A percentile compares a stretch with the other conserved stretches of the same genome.
Conservation (phyloP, 2,888 invertebrate species). For the Lamellibrachia satsuma region DNA sequence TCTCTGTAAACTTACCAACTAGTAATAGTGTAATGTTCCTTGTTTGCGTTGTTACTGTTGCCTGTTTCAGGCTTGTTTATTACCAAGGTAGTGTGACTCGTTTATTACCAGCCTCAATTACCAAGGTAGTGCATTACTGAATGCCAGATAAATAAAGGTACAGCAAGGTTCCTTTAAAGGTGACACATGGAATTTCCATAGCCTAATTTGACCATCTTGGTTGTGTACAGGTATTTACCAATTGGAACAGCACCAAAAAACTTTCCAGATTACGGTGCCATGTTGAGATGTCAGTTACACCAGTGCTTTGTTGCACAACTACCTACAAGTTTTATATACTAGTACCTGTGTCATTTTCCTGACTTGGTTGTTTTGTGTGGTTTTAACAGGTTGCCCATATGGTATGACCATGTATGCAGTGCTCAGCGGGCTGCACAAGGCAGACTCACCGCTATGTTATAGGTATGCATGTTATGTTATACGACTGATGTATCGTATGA, state of each 20-base stretch:
- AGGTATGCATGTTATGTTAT: neutral
- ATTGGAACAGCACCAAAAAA: no score
- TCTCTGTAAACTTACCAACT: neutral
- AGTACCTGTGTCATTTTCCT: neutral
- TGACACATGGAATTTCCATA: no score
- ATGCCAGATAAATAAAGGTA: no score
- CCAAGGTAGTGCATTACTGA: neutral
- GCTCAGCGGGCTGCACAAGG: neutral
- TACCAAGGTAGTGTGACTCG: neutral
- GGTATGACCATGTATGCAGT: neutral
- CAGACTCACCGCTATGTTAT: neutral
- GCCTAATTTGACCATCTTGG: no score
- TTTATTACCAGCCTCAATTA: neutral
- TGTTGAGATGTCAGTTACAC: no score
- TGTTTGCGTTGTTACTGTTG: neutral
- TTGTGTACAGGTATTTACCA: no score
- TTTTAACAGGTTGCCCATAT: neutral
- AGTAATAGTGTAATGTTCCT: neutral
- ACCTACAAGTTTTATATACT: neutral
- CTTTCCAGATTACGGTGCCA: no score
- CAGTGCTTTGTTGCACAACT: neutral
- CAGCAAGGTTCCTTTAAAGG: no score
- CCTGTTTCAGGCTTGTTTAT: neutral
- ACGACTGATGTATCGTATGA: neutral
- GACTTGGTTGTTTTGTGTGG: neutral